Base-by-base conservation (phyloP, 2,113 vertebrate genomes). In the Notiomystis cincta region DNA sequence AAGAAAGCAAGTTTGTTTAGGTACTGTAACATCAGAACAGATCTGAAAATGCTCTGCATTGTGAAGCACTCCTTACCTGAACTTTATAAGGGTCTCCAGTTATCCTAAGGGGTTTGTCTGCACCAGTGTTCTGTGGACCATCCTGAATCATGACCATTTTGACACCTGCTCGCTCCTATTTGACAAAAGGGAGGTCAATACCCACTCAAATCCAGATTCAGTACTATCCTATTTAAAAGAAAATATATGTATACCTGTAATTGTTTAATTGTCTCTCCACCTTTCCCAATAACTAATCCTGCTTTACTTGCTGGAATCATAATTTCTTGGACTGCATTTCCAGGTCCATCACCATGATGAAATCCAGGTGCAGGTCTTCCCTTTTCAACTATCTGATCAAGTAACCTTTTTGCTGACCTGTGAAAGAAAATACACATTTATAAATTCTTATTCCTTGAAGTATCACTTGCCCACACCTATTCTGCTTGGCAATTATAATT, bases 141-240 rank as follows among this genome's bases (percentile, higher is more conserved):
- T 99, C 99, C 92, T 99, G 99, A 97, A 99, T 99, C 99, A 99
- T 99, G 31, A 99, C 99, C 99, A 99, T 99, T 98, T 99, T 99
- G 78, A 99, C 99, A 82, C 99, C 99, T 62, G 99, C 99, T 58
- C 99, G 98, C 77, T 99, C 99, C 99, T 99, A 48, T 86, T 94
- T 65, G 35, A 95, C 28, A 95, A 70, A 64, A 96, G 2, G 27
- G 71, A 91, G 51, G 54, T 90, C n/a, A 95, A 16, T 31, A 83
- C 23, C 58, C 81, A 94, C 61, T 37, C 22, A 73, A 92, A 95
- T 67, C 23, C 15, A 38, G 11, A 69, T 33, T 4, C 11, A 1
- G 9, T n/a, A 64, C 30, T 5, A 30, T 21, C 47, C 37, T 22
- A 7, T 44, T 79, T 80, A 47, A 6, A 93, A 62, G 2, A 66